Base-by-base conservation (phyloP, 2,888 invertebrate genomes). In the Blera fallax region DNA sequence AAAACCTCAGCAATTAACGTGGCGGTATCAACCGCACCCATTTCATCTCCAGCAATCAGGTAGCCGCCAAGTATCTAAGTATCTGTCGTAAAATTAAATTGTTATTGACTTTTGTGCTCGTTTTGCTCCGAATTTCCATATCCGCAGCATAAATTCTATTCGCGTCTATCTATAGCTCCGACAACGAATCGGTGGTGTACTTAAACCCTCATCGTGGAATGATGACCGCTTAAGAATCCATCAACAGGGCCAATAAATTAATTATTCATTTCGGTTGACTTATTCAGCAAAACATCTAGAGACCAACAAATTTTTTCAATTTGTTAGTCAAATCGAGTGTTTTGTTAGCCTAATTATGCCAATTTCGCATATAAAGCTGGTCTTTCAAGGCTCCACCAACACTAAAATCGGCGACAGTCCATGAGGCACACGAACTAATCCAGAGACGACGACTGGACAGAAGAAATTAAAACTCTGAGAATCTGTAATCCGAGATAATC, bases 401-500 rank as follows among this genome's bases (percentile, higher is more conserved):
- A 54, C 54, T 16, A 4, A 8, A 40, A n/a, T n/a, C n/a, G n/a
- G n/a, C n/a, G n/a, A n/a, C n/a, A n/a, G n/a, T n/a, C 50, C 7
- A 37, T 14, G 64, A 4, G 8, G 29, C 37, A 8, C 37, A 8
- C 14, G 16, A 3, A 54, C 56, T 45, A 50, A 50, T 7, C 50
- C 11, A 48, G n/a, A 32, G 45, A 18, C 32, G 14, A 48, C 48
- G 11, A 8, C 21, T 3, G 32, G 62, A 14, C 18, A 3, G 34
- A n/a, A 67, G 83, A 84, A 84, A 84, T 84, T 43, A 80, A 84
- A 64, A 79, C 84, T 69, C 69, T 84, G 84, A 70, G 84, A 84
- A 84, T 65, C 64, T 56, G 84, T 80, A 84, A 84, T 84, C 80
- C 64, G 84, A 84, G 84, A 84, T 74, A 84, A 74, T 84, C 79